These are phyloP conservation scores for Corythucha ciliata DNA, from an alignment of 2,888 invertebrate genomes.

Conservation along the genomic window DNA sequence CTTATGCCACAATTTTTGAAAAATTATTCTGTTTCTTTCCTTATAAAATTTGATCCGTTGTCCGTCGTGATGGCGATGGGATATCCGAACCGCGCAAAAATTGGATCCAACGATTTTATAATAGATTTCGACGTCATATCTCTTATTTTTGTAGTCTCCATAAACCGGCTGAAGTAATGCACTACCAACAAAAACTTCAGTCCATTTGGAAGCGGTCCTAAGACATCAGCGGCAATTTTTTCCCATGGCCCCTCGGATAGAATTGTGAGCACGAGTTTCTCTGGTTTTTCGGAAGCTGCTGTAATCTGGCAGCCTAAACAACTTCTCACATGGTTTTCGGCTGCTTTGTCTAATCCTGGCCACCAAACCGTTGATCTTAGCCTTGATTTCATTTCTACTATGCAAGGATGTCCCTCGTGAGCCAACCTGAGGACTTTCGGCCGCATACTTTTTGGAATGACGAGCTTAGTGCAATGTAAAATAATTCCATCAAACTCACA, in stretches of 20 bases:
- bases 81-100: constrained; percentile 7
- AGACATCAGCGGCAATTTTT: constrained; percentile 12
- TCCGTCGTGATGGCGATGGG: background rate
- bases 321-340: constrained; percentile 10
- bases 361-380: constrained; percentile 16
- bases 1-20: background rate
- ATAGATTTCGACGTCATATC: background rate
- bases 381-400: constrained; percentile 35
- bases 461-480: background rate
- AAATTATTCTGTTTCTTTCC: constrained; percentile 18
- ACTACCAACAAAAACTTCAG: background rate
- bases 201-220: constrained; percentile 11
- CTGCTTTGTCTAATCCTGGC: constrained; percentile 14
- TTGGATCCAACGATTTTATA: background rate
- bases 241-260: constrained; percentile 16
- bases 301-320: constrained; percentile 24
- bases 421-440: constrained; percentile 27
- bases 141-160: background rate
- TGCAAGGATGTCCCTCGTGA: constrained; percentile 40
- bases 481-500: background rate
- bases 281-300: constrained; percentile 17
- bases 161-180: constrained; percentile 1
- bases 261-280: constrained; percentile 29
- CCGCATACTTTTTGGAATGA: background rate
- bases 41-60: constrained; percentile 14